Evolutionary conservation across 2,888 invertebrate genomes (phyloP), one percentile per base, ranked within the genome.

Genomic region (Drosophila anomelani): DNA sequence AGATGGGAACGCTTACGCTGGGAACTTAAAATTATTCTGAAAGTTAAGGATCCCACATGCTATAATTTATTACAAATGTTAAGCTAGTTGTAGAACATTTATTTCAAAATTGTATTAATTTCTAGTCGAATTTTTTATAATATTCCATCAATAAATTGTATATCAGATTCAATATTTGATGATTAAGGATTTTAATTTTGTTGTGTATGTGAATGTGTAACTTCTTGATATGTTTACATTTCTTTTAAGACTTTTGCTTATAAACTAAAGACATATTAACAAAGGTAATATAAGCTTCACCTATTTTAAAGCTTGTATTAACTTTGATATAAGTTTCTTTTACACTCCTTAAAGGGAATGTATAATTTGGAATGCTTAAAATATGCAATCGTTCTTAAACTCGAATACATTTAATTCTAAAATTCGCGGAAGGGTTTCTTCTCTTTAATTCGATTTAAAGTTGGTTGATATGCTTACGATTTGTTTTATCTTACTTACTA

Each of bases 381-480:
- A 36, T 20, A 38, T 38, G 9, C 15, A 38, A 10, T 38, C 41
- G 17, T 4, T 15, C 23, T 51, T 32, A 67, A 56, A 36, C 20
- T 29, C 13, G 56, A 15, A 44, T 29, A 58, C 46, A 34, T 56
- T 54, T 53, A 56, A 44, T 67, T 46, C 63, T 72, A 70, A 66
- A 51, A 58, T 53, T 49, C 3, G 10, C 10, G 53, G 15, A 71
- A 68, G 58, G 26, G 7, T 38, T 41, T 55, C 26, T 62, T 29
- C 46, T 26, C 7, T n/a, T 13, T n/a, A 53, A 13, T 36, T 47
- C 32, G 4, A 38, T 60, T 54, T 51, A 43, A 54, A 67, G 55
- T 43, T 66, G 62, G 38, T 53, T 74, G 77, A 77, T 80, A 76
- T 76, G 88, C 56, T 62, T 58, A 60, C 59, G 81, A 84, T 74